These are phyloP conservation scores for Chymomyza procnemis DNA, from an alignment of 2,888 invertebrate genomes.

Conservation along the genomic window DNA sequence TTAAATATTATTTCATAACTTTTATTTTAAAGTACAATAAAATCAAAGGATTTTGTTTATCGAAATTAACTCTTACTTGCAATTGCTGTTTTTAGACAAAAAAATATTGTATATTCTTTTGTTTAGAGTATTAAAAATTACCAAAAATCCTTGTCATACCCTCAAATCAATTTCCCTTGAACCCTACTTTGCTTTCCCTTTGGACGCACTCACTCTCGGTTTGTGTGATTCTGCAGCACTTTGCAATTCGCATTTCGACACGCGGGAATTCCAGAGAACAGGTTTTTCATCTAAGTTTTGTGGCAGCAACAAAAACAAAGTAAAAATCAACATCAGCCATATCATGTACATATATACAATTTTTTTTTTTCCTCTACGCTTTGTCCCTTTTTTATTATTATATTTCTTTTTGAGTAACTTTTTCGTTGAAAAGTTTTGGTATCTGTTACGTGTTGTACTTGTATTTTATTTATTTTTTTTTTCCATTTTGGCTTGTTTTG, in stretches of 20 bases:
- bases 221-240: slow-evolving; percentile 1
- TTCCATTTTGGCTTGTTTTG: background rate
- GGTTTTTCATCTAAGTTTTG: slow-evolving; percentile 10
- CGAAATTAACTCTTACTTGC: too few relatives aligned
- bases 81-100: too few relatives aligned
- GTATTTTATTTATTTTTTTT: background rate
- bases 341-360: background rate
- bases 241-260: slow-evolving; percentile 18
- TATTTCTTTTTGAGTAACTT: background rate
- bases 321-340: background rate
- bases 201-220: background rate
- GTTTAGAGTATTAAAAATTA: background rate
- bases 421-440: background rate
- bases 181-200: background rate
- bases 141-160: background rate
- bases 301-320: background rate
- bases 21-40: too few relatives aligned
- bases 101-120: too few relatives aligned
- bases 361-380: background rate
- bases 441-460: background rate
- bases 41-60: too few relatives aligned
- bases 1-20: too few relatives aligned
- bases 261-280: slow-evolving; percentile 22
- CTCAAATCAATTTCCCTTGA: background rate
- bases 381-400: background rate